These are phyloP conservation scores for Bombus haemorrhoidalis DNA, from an alignment of 1,140 invertebrate genomes.

Conservation along the genomic window DNA sequence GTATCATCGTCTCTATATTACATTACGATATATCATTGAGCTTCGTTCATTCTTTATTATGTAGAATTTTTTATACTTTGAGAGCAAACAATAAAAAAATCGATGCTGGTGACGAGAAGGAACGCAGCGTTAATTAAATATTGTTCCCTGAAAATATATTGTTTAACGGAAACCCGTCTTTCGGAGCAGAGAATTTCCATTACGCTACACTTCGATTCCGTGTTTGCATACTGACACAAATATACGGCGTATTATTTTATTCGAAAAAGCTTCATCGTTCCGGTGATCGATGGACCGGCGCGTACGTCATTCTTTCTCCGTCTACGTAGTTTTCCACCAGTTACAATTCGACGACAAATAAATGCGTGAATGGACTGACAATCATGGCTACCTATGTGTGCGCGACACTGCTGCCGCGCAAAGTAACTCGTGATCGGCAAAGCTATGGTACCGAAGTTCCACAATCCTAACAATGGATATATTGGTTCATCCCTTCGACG, in stretches of 20 bases:
- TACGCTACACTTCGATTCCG: not conserved
- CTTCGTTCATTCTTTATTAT: not conserved
- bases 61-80: not conserved
- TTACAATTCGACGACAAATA: constrained; percentile 35
- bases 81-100: not conserved
- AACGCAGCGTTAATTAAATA: constrained; percentile 2
- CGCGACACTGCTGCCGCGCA: not conserved
- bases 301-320: not conserved
- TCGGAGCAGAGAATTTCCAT: constrained; percentile 20
- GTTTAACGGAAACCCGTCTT: constrained; percentile 6
- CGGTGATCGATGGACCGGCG: constrained; percentile 17
- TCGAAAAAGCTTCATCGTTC: constrained; percentile 1
- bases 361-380: constrained; percentile 21
- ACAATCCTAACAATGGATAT: constrained; percentile 49
- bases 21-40: too few relatives aligned
- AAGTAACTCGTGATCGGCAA: constrained; percentile 46
- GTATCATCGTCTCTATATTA: too few relatives aligned
- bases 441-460: constrained; percentile 20
- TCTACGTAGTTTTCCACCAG: constrained; percentile 26
- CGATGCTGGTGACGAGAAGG: not conserved
- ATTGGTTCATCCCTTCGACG: constrained; percentile 58
- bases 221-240: constrained; percentile 6
- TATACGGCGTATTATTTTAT: constrained; percentile 21
- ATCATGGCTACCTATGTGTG: constrained; percentile 5
- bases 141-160: not conserved